Evolutionary conservation across 2,113 vertebrate species (phyloP), one percentile per base, ranked within the genome.

Genomic region (Myotis davidii): DNA sequence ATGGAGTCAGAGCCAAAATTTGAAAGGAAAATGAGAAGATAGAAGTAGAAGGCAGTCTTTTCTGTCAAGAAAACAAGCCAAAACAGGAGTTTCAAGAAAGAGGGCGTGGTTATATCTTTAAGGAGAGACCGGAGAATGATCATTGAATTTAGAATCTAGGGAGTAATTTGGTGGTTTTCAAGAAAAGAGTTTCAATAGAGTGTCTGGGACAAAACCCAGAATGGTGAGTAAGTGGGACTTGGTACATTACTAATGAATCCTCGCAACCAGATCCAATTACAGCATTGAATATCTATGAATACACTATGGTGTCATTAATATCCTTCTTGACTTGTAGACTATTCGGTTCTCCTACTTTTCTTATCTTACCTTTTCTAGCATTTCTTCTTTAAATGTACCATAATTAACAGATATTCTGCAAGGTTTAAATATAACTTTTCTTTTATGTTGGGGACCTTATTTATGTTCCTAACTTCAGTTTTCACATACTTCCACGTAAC

Each of bases 21-120:
- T 45, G 21, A n/a, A 69, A 94, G 65, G 72, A 21, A 79, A 93
- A 34, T 56, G 81, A 72, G 92, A 94, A 86, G n/a, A 25, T 0
- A 32, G 39, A 81, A 39, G 18, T 4, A 39, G 61, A 67, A 54
- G 59, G 23, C 21, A 84, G 74, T 84, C 52, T 64, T 25, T 67
- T 78, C 45, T 61, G 14, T 74, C 37, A 73, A 84, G 64, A 34
- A 95, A 91, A 81, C 32, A 42, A 27, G 59, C 25, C 79, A 17
- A 32, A 77, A 14, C 54, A 69, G 61, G 25, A 34, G 32, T 81
- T 42, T 87, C 25, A 27, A 48, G 52, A 65, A 52, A 50, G 32
- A 76, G 69, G 42, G 3, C 12, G 54, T 61, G 32, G 12, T 52
- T 65, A 32, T 50, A 52, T 37, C 85, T 6, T 76, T 70, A 64